Evolutionary conservation across 1,140 invertebrate genomes (phyloP).

Genomic region (Sycophaga agraensis): DNA sequence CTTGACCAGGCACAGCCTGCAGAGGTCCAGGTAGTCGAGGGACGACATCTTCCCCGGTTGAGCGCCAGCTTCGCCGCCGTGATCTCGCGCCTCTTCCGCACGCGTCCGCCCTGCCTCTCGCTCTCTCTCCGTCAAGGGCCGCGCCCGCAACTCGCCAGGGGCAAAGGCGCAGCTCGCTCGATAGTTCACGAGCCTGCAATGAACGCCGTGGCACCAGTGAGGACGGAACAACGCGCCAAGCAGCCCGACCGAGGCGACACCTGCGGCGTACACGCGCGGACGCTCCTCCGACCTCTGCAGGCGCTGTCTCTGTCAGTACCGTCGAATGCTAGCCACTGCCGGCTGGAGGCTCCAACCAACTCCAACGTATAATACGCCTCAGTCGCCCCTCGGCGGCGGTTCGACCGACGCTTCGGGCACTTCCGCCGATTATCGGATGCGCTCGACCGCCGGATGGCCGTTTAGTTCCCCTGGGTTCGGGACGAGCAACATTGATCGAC

Average conservation of each 20-base stretch:
- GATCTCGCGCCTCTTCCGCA: neutral
- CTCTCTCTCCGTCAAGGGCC: neutral
- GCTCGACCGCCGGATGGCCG: no score
- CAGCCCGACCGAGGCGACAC: neutral
- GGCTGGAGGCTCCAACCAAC: neutral
- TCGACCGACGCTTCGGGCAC: no score
- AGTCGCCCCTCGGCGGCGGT: neutral
- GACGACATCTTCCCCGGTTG: slow-evolving; percentile 52
- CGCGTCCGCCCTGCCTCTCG: slow-evolving; percentile 27
- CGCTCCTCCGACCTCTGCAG: no score
- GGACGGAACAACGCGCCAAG: neutral
- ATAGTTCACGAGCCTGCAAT: slow-evolving; percentile 9
- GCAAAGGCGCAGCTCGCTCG: slow-evolving; percentile 5
- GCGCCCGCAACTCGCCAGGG: slow-evolving; percentile 6
- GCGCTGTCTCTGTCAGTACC: no score
- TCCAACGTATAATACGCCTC: neutral
- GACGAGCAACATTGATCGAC: no score
- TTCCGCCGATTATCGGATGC: no score
- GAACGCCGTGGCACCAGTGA: neutral
- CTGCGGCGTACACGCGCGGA: neutral
- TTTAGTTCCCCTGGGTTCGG: no score
- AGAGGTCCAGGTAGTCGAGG: slow-evolving; percentile 60
- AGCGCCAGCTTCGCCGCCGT: slow-evolving; percentile 39
- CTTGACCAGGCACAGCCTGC: slow-evolving; percentile 64
- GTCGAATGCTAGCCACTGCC: neutral